Evolutionary conservation across 2,888 invertebrate species (phyloP).

Genomic region (Tiliacea citrago): DNA sequence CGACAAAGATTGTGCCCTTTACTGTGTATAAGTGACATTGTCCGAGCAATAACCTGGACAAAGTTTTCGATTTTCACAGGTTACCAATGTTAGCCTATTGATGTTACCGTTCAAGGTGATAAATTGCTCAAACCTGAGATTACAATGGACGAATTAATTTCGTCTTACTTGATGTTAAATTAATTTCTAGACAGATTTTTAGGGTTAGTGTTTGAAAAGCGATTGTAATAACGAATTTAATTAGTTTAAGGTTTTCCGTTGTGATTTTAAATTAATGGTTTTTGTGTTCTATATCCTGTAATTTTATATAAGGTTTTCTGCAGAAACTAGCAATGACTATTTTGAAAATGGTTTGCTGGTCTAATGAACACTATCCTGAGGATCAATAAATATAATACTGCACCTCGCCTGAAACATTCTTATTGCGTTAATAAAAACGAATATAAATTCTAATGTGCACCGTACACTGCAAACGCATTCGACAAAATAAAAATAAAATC

Average conservation of each 20-base stretch:
- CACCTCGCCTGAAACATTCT: too few species aligned
- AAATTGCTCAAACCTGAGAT: slow-evolving; percentile 47
- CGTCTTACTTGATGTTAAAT: slow-evolving; percentile 52
- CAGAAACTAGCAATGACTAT: neutral
- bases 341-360: neutral
- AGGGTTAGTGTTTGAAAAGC: slow-evolving; percentile 43
- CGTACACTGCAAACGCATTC: too few species aligned
- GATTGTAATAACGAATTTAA: slow-evolving; percentile 34
- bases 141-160: slow-evolving; percentile 59
- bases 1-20: slow-evolving; percentile 69
- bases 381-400: too few species aligned
- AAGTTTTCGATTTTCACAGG: slow-evolving; percentile 64
- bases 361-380: neutral
- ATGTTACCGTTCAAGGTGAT: slow-evolving; percentile 46
- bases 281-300: neutral
- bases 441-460: too few species aligned
- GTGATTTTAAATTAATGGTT: neutral
- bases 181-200: slow-evolving; percentile 45
- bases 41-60: slow-evolving; percentile 71
- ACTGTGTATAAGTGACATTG: slow-evolving; percentile 73
- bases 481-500: too few species aligned
- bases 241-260: slow-evolving; percentile 10
- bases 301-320: neutral
- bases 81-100: slow-evolving; percentile 65
- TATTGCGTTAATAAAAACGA: too few species aligned